phyloP scores from a whole-genome alignment of 1,140 invertebrate species.

The Drosophila tropicalis region DNA sequence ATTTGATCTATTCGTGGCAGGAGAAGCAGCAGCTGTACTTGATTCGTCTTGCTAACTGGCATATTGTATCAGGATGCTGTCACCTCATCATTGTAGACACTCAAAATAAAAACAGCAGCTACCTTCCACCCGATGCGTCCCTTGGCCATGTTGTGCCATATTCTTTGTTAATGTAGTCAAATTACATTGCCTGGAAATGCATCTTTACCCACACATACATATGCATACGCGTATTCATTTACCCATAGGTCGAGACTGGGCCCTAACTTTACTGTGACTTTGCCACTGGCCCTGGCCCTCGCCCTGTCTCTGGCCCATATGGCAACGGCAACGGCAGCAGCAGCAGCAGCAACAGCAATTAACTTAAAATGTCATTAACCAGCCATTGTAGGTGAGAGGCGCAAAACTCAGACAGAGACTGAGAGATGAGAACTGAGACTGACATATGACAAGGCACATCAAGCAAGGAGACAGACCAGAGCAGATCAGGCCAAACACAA shows the following conservation, averaged over 20 bases:
- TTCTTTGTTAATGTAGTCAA: slow-evolving; percentile 70
- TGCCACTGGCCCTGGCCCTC: slow-evolving; percentile 33
- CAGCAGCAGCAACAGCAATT: slow-evolving; percentile 56
- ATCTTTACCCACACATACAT: slow-evolving; percentile 27
- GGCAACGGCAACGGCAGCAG: slow-evolving; percentile 28
- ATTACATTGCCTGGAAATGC: slow-evolving; percentile 76
- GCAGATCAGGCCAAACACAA: slow-evolving; percentile 26
- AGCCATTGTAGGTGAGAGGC: slow-evolving; percentile 70
- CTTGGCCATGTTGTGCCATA: slow-evolving; percentile 50
- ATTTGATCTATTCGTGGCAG: neutral
- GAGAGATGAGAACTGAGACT: slow-evolving; percentile 36
- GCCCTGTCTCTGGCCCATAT: slow-evolving; percentile 60
- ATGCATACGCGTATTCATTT: slow-evolving; percentile 61
- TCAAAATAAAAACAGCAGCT: neutral
- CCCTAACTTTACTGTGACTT: slow-evolving; percentile 23
- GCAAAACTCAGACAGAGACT: slow-evolving; percentile 32
- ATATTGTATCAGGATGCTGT: slow-evolving; percentile 6
- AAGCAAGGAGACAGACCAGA: slow-evolving; percentile 40
- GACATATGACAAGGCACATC: slow-evolving; percentile 79
- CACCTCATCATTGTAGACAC: slow-evolving; percentile 10
- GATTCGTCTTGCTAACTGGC: neutral
- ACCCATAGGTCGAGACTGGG: slow-evolving; percentile 44
- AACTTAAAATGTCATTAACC: slow-evolving; percentile 80
- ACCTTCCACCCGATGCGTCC: slow-evolving; percentile 20
- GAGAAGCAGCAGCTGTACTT: neutral